Evolutionary conservation across 2,888 invertebrate genomes (phyloP).

Genomic region (Lasioglossum marginatum): DNA sequence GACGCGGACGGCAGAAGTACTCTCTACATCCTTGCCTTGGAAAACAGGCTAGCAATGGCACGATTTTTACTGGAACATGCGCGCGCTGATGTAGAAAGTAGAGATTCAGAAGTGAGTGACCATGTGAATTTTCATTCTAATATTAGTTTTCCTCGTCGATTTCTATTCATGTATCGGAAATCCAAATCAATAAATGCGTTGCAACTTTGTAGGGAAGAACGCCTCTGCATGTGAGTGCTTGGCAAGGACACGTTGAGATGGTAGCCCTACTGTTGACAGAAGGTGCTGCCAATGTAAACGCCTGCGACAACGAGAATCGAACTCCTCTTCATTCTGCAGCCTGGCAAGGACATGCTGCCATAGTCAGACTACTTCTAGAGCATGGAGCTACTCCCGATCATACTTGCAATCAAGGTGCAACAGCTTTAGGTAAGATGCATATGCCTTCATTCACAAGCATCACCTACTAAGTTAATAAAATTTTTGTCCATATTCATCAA

Average conservation of each 20-base stretch:
- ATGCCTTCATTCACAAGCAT: not conserved
- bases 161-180: not conserved
- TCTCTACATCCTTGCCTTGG: constrained; percentile 95
- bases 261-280: constrained; percentile 92
- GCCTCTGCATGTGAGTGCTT: constrained; percentile 94
- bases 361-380: constrained; percentile 92
- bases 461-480: not conserved
- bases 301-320: constrained; percentile 93
- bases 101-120: constrained; percentile 91
- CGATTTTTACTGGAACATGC: constrained; percentile 92
- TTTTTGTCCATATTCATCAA: not conserved
- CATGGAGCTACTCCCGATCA: constrained; percentile 94
- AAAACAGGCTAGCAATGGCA: constrained; percentile 94
- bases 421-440: constrained; percentile 90
- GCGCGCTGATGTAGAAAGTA: constrained; percentile 92
- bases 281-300: constrained; percentile 95
- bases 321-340: constrained; percentile 97
- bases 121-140: not conserved
- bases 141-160: not conserved
- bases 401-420: constrained; percentile 97
- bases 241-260: constrained; percentile 98
- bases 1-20: constrained; percentile 97
- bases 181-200: not conserved
- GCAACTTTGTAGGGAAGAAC: constrained; percentile 89
- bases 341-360: constrained; percentile 96